A percentile compares a stretch with the other conserved stretches of the same genome.
Conservation (phyloP, 2,113 vertebrate species). For the Columbina picui region DNA sequence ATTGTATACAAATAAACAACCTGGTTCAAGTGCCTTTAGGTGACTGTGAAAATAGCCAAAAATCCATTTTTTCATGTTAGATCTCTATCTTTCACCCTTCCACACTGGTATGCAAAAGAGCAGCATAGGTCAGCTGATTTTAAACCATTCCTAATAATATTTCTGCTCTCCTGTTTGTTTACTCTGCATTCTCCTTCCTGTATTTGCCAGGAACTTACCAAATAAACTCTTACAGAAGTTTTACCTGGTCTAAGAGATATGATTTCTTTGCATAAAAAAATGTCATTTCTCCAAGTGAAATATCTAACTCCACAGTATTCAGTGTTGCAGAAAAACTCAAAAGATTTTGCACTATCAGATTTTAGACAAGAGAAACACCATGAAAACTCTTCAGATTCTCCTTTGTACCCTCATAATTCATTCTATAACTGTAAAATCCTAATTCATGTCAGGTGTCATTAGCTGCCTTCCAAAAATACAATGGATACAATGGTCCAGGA, state of each 20-base stretch:
- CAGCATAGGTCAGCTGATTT: neutral
- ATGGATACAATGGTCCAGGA: neutral
- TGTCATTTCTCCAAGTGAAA: neutral
- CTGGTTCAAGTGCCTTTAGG: neutral
- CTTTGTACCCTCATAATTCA: neutral
- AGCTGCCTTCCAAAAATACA: neutral
- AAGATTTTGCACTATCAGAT: neutral
- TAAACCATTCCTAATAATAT: neutral
- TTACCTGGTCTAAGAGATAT: neutral
- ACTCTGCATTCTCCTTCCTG: neutral
- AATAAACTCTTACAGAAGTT: neutral
- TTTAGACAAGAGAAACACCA: neutral
- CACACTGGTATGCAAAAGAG: fast-evolving
- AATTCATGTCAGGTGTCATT: neutral
- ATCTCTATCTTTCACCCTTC: neutral
- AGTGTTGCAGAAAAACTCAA: neutral
- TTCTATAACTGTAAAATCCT: neutral
- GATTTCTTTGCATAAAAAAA: neutral
- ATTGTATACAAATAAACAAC: neutral
- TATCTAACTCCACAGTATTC: neutral
- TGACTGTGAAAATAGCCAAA: neutral
- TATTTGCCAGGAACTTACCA: neutral
- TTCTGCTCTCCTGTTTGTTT: neutral
- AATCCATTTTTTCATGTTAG: neutral
- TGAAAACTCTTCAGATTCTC: neutral